Percentiles rank a stretch among this genome's conserved stretches.
These are phyloP conservation scores for Cryptoblepharus egeriae DNA, from an alignment of 2,797 vertebrate genomes.

Conservation along the genomic window DNA sequence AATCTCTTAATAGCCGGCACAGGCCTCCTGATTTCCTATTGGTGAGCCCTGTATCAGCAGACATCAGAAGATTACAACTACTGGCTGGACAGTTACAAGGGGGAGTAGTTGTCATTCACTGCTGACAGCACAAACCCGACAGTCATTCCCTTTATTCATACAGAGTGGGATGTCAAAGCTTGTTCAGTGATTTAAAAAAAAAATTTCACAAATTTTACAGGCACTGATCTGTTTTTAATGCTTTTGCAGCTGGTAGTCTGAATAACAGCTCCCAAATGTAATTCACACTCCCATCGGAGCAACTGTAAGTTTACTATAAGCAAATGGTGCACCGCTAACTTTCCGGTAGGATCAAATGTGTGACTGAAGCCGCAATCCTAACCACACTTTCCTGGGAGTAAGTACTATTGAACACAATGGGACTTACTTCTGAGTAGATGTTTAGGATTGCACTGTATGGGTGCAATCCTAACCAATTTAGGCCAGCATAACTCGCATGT, in stretches of 20 bases:
- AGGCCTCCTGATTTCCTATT: constrained; percentile 84
- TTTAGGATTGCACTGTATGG: no score
- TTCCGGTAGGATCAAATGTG: constrained; percentile 5
- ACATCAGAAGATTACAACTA: constrained; percentile 91
- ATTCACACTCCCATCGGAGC: background rate
- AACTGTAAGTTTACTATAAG: background rate
- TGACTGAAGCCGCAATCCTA: no score
- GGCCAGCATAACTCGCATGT: no score
- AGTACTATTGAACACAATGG: no score
- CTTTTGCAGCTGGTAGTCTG: background rate
- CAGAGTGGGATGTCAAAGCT: constrained; percentile 4
- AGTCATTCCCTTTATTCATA: constrained; percentile 44
- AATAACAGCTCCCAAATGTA: background rate
- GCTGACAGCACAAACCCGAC: constrained; percentile 62
- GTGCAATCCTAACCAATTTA: no score
- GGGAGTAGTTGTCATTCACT: constrained; percentile 71
- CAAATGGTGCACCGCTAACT: background rate
- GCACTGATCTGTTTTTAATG: background rate
- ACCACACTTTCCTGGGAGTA: no score
- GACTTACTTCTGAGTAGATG: no score
- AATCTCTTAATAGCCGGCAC: constrained; percentile 80
- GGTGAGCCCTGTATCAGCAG: constrained; percentile 90
- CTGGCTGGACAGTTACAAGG: constrained; percentile 84
- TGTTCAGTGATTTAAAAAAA: constrained; percentile 29
- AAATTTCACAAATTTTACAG: background rate